Evolutionary conservation across 2,113 vertebrate genomes (phyloP).

Genomic region (Calypte anna): DNA sequence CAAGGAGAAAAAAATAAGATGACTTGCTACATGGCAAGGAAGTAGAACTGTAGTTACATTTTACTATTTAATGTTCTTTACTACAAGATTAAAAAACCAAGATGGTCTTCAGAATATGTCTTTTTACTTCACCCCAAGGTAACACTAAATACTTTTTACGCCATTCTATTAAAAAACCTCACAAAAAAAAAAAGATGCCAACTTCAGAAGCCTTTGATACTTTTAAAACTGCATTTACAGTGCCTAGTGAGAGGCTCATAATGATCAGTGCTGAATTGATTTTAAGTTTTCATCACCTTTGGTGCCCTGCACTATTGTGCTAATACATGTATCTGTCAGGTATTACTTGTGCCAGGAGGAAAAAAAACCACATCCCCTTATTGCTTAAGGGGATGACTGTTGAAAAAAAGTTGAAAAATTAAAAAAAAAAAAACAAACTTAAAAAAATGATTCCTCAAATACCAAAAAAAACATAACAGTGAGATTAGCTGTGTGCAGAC

Average conservation of each 20-base stretch:
- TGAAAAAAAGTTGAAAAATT: no score
- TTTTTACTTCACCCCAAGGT: slow-evolving; percentile 16
- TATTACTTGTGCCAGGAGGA: neutral
- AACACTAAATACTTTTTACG: neutral
- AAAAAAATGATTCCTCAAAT: neutral
- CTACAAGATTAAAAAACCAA: neutral
- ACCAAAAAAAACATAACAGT: neutral
- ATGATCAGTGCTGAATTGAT: neutral
- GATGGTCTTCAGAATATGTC: neutral
- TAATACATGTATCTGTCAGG: neutral
- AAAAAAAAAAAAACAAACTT: neutral
- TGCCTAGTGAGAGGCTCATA: neutral
- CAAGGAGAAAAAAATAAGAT: neutral
- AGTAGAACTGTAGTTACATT: neutral
- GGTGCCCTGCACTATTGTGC: neutral
- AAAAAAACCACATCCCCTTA: neutral
- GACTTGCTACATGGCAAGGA: neutral
- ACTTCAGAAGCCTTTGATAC: neutral
- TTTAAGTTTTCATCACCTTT: neutral
- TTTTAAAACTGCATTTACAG: neutral
- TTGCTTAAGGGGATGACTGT: neutral
- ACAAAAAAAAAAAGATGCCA: neutral
- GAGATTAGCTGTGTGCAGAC: neutral
- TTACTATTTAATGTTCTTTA: neutral
- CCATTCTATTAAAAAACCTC: neutral